These are phyloP conservation scores for Melinaea marsaeus DNA, from an alignment of 2,888 invertebrate genomes.

Conservation along the genomic window DNA sequence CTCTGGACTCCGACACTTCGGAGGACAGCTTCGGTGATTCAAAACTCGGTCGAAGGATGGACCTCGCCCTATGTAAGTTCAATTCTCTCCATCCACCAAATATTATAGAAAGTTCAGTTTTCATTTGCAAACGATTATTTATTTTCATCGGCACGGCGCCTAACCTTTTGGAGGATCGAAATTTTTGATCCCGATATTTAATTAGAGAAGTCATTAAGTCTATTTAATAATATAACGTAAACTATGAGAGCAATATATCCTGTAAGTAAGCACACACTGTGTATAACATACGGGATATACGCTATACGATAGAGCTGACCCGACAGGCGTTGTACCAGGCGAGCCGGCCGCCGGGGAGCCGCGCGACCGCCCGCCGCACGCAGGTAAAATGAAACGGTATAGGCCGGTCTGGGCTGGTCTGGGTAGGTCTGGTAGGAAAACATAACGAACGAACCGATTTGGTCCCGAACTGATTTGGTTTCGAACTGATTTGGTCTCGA, in stretches of 20 bases:
- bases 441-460: too few relatives aligned
- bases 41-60: constrained; percentile 84
- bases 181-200: constrained; percentile 35
- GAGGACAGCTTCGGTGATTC: constrained; percentile 68
- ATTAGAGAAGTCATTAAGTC: constrained; percentile 22
- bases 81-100: constrained; percentile 30
- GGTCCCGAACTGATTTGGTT: too few relatives aligned
- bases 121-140: constrained; percentile 73
- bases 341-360: constrained; percentile 80
- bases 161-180: constrained; percentile 51
- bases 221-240: constrained; percentile 4
- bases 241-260: constrained; percentile 5
- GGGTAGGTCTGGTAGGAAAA: constrained; percentile 13
- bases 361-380: constrained; percentile 60
- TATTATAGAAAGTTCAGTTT: constrained; percentile 65
- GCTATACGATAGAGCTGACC: constrained; percentile 7
- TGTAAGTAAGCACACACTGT: constrained; percentile 5
- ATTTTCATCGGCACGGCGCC: constrained; percentile 73
- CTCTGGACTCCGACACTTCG: constrained; percentile 73
- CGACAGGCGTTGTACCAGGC: constrained; percentile 60
- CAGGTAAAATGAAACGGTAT: constrained; percentile 80
- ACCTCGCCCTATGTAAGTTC: constrained; percentile 90
- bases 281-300: constrained; percentile 8
- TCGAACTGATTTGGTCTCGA: too few relatives aligned
- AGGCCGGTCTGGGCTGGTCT: constrained; percentile 32